Evolutionary conservation across 2,797 vertebrate species (phyloP).

Genomic region (Bradypodion pumilum): DNA sequence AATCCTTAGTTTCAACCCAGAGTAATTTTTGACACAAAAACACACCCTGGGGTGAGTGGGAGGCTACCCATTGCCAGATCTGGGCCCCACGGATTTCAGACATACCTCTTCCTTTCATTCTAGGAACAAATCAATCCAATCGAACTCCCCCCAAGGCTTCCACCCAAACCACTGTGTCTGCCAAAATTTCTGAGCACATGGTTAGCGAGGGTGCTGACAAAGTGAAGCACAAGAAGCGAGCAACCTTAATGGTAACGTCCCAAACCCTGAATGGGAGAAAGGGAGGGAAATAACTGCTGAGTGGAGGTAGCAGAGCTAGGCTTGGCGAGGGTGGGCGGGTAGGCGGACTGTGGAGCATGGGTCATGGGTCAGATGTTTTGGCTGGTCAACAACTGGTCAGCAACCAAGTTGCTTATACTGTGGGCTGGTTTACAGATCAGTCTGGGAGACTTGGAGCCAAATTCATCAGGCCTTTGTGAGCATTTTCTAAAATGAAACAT

Average conservation of each 20-base stretch:
- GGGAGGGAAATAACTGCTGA: not conserved
- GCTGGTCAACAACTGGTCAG: too few relatives aligned
- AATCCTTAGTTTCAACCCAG: too few relatives aligned
- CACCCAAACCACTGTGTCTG: not conserved
- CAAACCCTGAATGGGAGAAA: too few relatives aligned
- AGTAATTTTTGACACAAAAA: too few relatives aligned
- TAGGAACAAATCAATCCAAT: not conserved
- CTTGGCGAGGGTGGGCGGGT: too few relatives aligned
- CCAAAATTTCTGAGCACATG: not conserved
- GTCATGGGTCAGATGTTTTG: too few relatives aligned
- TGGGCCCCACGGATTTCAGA: too few relatives aligned
- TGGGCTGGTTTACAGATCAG: not conserved
- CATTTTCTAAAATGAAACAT: not conserved
- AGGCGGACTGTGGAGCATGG: not conserved
- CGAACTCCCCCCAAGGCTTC: not conserved
- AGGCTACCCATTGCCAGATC: too few relatives aligned
- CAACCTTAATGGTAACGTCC: not conserved
- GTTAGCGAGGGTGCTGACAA: not conserved
- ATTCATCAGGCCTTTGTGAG: not conserved
- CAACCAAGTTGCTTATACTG: not conserved
- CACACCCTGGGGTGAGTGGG: too few relatives aligned
- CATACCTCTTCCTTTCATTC: not conserved
- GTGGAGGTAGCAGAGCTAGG: not conserved
- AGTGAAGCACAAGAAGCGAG: conserved; percentile 14
- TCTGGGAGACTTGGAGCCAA: not conserved